Conservation (phyloP, 2,797 vertebrate species). For the Fistularia commersonii region DNA sequence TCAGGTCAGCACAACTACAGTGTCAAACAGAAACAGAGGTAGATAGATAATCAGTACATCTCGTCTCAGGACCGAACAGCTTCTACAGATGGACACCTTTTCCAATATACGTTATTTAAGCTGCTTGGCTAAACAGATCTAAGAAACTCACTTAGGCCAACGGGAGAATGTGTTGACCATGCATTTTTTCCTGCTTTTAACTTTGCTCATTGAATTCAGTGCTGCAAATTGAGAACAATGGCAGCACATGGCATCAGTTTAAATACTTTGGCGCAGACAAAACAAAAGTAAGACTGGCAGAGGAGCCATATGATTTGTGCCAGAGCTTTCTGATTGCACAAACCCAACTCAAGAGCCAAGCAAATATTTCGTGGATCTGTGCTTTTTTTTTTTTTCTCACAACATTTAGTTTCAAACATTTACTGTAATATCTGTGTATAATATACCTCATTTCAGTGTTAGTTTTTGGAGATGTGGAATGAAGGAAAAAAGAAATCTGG, state of each 20-base stretch:
- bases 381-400: too few relatives aligned
- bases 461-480: too few relatives aligned
- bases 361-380: too few relatives aligned
- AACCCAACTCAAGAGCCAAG: constrained; percentile 3
- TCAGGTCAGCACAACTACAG: constrained; percentile 54
- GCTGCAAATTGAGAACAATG: constrained; percentile 53
- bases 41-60: constrained; percentile 35
- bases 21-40: constrained; percentile 29
- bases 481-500: too few relatives aligned
- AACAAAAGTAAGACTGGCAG: constrained; percentile 65
- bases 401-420: too few relatives aligned
- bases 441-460: too few relatives aligned
- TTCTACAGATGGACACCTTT: constrained; percentile 24
- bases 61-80: constrained; percentile 25
- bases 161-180: constrained; percentile 18
- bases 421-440: too few relatives aligned
- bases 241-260: constrained; percentile 57
- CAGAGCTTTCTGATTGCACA: constrained; percentile 44
- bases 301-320: constrained; percentile 51
- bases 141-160: constrained; percentile 28
- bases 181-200: constrained; percentile 8
- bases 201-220: constrained; percentile 28
- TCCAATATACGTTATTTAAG: constrained; percentile 37
- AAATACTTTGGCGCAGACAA: constrained; percentile 51
- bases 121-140: constrained; percentile 46